phyloP scores from a whole-genome alignment of 2,113 vertebrate species.

The Sander lucioperca region DNA sequence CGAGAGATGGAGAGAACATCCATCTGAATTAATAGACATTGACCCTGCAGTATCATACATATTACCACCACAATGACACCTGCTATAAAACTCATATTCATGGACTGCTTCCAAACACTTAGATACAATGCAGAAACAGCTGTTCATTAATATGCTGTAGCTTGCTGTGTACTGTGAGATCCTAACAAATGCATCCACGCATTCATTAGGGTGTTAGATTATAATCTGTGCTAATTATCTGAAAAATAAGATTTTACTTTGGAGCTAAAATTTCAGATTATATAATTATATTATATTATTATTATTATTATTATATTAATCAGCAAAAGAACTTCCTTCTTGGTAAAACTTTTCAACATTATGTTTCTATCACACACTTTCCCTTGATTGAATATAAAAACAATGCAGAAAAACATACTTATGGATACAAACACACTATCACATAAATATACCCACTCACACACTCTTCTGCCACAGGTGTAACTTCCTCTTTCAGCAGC shows the following conservation, averaged over 20 bases:
- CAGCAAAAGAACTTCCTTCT: neutral
- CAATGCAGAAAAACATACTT: neutral
- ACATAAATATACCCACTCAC: slow-evolving; percentile 1
- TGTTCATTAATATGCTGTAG: slow-evolving; percentile 47
- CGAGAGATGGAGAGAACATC: neutral
- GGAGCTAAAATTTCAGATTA: slow-evolving; percentile 7
- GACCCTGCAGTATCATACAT: neutral
- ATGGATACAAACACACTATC: slow-evolving; percentile 10
- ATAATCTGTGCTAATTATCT: neutral
- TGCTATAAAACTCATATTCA: slow-evolving; percentile 38
- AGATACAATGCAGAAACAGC: slow-evolving; percentile 24
- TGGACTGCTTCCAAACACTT: slow-evolving; percentile 10
- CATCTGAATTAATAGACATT: slow-evolving; percentile 12
- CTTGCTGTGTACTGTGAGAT: neutral
- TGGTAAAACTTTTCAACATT: neutral
- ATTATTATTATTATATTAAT: too few relatives aligned
- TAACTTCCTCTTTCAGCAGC: neutral
- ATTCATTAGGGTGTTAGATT: neutral
- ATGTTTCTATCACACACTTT: neutral
- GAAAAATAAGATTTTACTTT: neutral
- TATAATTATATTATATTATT: too few relatives aligned
- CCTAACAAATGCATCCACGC: neutral
- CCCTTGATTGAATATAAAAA: neutral
- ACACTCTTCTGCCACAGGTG: neutral
- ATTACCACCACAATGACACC: slow-evolving; percentile 21